Percentiles rank a stretch among this genome's conserved stretches.
These are phyloP conservation scores for Margarornis squamiger DNA, from an alignment of 2,797 vertebrate species.

Conservation along the genomic window DNA sequence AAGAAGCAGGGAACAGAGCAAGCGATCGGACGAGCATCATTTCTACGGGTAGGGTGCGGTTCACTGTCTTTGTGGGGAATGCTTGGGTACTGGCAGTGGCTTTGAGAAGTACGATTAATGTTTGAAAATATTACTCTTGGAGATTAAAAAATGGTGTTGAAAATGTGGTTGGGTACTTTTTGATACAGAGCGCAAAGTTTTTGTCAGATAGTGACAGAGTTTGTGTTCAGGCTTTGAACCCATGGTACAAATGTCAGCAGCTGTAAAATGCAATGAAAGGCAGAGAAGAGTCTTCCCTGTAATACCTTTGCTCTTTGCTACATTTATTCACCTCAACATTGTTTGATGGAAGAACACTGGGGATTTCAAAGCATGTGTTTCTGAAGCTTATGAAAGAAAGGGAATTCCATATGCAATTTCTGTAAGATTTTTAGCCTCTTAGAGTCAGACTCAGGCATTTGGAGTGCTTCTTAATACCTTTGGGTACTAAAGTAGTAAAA, in stretches of 20 bases:
- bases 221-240: neutral
- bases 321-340: neutral
- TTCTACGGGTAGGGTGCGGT: constrained; percentile 37
- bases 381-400: constrained; percentile 13
- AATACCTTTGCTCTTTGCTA: neutral
- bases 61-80: neutral
- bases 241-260: neutral
- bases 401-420: constrained; percentile 6
- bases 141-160: neutral
- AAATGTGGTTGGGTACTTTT: neutral
- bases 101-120: neutral
- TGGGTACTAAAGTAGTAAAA: neutral
- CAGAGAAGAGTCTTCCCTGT: neutral
- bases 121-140: neutral
- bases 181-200: neutral
- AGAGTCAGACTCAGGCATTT: neutral
- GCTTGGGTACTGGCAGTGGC: neutral
- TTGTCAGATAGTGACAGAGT: neutral
- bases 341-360: neutral
- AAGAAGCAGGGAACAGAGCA: constrained; percentile 61
- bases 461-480: neutral
- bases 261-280: neutral
- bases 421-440: neutral
- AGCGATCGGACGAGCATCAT: constrained; percentile 29
- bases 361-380: constrained; percentile 3